phyloP scores from a whole-genome alignment of 2,797 vertebrate genomes.

The Danio choprae region DNA sequence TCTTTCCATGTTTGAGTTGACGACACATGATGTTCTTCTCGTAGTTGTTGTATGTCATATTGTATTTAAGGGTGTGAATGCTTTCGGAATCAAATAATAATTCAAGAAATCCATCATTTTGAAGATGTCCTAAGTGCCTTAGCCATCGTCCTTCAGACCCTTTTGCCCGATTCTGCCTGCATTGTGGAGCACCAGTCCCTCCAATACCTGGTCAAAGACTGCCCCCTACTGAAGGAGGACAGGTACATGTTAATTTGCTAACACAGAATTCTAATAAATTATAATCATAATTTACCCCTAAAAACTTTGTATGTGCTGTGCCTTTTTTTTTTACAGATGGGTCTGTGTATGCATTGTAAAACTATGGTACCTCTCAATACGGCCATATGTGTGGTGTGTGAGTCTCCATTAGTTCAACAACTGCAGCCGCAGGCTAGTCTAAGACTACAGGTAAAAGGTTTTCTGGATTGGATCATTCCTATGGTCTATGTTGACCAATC shows the following conservation, averaged over 20 bases:
- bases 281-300: not conserved
- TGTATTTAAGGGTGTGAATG: too few relatives aligned
- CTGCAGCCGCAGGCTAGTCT: slow-evolving; percentile 74
- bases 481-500: not conserved
- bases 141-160: slow-evolving; percentile 81
- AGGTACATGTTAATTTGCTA: slow-evolving; percentile 75
- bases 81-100: too few relatives aligned
- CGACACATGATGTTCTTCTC: not conserved
- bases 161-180: slow-evolving; percentile 84
- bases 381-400: slow-evolving; percentile 85
- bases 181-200: slow-evolving; percentile 82
- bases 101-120: slow-evolving; percentile 1
- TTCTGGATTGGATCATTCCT: not conserved
- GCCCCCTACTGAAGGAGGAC: slow-evolving; percentile 79
- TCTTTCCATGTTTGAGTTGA: not conserved
- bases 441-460: slow-evolving; percentile 77
- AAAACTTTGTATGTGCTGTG: not conserved
- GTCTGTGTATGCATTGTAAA: slow-evolving; percentile 82
- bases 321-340: slow-evolving; percentile 72
- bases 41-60: too few relatives aligned
- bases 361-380: slow-evolving; percentile 83
- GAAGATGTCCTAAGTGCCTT: slow-evolving; percentile 84
- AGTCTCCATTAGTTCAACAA: slow-evolving; percentile 78
- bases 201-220: slow-evolving; percentile 73
- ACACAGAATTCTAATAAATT: not conserved